Conservation (phyloP, 2,113 vertebrate species). For the Natator depressus region DNA sequence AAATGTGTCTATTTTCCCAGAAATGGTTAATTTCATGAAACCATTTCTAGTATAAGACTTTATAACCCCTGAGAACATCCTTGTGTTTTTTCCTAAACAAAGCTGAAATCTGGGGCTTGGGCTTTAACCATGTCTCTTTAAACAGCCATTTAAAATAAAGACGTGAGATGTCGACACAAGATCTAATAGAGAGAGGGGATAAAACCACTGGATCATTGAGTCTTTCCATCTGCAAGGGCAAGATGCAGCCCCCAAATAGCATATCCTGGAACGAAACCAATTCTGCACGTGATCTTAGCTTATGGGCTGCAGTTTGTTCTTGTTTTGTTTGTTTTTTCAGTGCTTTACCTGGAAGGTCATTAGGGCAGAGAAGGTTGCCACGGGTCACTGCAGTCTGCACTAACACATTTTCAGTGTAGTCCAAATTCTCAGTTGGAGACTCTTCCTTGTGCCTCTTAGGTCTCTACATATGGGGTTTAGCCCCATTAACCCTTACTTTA, state of each 20-base stretch:
- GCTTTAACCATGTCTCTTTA: neutral
- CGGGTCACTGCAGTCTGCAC: constrained; percentile 64
- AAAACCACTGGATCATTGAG: neutral
- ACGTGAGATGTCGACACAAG: constrained; percentile 24
- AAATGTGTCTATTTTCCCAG: neutral
- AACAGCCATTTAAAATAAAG: constrained; percentile 19
- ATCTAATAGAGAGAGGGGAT: constrained; percentile 28
- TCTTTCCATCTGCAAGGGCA: constrained; percentile 32
- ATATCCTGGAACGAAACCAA: constrained; percentile 7
- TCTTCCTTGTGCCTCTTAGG: constrained; percentile 71
- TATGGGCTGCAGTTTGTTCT: constrained; percentile 40
- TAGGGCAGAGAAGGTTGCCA: constrained; percentile 43
- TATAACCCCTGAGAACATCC: neutral
- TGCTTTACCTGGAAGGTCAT: constrained; percentile 60
- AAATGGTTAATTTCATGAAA: constrained; percentile 15
- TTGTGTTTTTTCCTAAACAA: constrained; percentile 15
- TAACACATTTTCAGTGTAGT: constrained; percentile 70
- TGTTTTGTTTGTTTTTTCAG: constrained; percentile 58
- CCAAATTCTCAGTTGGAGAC: constrained; percentile 77
- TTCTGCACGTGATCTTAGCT: neutral
- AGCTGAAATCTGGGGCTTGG: neutral
- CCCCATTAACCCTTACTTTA: constrained; percentile 56
- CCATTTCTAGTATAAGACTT: neutral
- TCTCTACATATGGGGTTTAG: constrained; percentile 60
- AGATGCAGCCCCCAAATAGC: neutral